phyloP scores from a whole-genome alignment of 2,113 vertebrate genomes.

The Pterocles gutturalis region DNA sequence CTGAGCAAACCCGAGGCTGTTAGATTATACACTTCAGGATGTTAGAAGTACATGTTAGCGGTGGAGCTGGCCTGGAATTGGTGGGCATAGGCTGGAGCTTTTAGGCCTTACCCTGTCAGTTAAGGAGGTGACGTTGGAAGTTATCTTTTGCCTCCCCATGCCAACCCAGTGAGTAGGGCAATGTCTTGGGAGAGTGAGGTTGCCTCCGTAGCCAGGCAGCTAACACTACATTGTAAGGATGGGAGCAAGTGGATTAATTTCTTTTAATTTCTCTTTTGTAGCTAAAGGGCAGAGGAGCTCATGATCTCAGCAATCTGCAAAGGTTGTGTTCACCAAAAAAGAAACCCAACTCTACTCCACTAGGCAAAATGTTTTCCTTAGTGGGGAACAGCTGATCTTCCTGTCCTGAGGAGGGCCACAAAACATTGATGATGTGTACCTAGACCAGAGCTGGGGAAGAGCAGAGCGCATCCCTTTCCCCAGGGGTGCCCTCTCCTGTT shows the following conservation, averaged over 20 bases:
- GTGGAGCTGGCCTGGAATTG: conserved; percentile 37
- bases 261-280: conserved; percentile 53
- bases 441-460: conserved; percentile 50
- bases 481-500: conserved; percentile 44
- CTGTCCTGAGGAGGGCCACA: conserved; percentile 33
- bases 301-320: conserved; percentile 37
- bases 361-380: neutral
- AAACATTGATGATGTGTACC: neutral
- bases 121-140: conserved; percentile 17
- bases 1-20: conserved; percentile 42
- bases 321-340: conserved; percentile 70
- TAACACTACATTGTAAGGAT: conserved; percentile 34
- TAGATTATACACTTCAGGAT: conserved; percentile 31
- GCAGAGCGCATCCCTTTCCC: conserved; percentile 58
- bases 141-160: neutral
- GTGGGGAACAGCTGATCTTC: conserved; percentile 8
- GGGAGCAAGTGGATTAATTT: conserved; percentile 55
- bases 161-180: neutral
- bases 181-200: neutral
- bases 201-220: conserved; percentile 43
- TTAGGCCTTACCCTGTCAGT: neutral
- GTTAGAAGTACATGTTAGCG: conserved; percentile 14
- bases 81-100: conserved; percentile 15
- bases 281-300: conserved; percentile 54
- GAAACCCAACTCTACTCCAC: conserved; percentile 45